Evolutionary conservation across 2,113 vertebrate genomes (phyloP).

Genomic region (Lota lota): DNA sequence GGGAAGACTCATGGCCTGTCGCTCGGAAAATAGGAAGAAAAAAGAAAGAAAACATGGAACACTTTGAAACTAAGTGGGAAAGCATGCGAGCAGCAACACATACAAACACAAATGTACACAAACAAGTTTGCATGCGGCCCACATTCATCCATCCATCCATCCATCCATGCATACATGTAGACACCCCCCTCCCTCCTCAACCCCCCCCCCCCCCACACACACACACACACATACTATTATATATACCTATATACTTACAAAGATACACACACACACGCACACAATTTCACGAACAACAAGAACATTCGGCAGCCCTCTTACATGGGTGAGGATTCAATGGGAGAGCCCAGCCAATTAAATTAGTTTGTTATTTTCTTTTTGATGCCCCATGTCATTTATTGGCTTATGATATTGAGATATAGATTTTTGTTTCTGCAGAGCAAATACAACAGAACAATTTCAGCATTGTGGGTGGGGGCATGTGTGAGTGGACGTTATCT

Average conservation of each 20-base stretch:
- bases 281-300: slow-evolving; percentile 7
- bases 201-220: background rate
- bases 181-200: no score
- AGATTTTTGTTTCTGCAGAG: slow-evolving; percentile 55
- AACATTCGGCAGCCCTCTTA: background rate
- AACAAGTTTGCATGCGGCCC: slow-evolving; percentile 1
- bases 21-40: slow-evolving; percentile 9
- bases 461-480: slow-evolving; percentile 33
- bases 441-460: slow-evolving; percentile 48
- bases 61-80: slow-evolving; percentile 50
- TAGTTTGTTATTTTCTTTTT: slow-evolving; percentile 44
- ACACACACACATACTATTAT: background rate
- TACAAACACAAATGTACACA: slow-evolving; percentile 25
- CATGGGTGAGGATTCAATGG: slow-evolving; percentile 49
- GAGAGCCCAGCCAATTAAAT: slow-evolving; percentile 51
- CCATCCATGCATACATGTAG: background rate
- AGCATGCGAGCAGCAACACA: background rate
- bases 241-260: background rate
- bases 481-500: slow-evolving; percentile 25
- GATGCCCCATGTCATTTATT: slow-evolving; percentile 56
- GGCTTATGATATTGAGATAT: slow-evolving; percentile 62
- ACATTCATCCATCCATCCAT: background rate
- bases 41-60: slow-evolving; percentile 10
- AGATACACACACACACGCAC: background rate
- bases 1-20: slow-evolving; percentile 50